These are phyloP conservation scores for Colistium nudipinnis DNA, from an alignment of 2,113 vertebrate species.

Conservation along the genomic window DNA sequence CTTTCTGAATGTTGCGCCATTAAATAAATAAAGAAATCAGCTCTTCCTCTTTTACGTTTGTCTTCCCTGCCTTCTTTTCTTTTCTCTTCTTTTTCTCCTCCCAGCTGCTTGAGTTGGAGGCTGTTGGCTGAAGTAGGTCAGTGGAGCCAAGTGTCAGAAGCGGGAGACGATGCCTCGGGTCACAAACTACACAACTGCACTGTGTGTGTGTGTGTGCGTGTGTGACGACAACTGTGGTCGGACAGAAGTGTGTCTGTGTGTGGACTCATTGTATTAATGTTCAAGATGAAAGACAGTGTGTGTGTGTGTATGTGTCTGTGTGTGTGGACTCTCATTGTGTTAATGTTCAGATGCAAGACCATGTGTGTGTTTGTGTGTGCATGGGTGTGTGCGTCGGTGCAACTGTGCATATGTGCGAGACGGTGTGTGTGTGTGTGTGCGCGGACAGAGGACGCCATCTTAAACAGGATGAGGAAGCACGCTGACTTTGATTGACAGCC, in stretches of 20 bases:
- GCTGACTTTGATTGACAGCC: background rate
- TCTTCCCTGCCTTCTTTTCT: background rate
- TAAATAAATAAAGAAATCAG: conserved; percentile 16
- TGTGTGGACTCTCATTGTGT: conserved; percentile 44
- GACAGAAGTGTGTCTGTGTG: conserved; percentile 43
- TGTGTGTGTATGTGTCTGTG: conserved; percentile 21
- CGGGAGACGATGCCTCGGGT: conserved; percentile 65
- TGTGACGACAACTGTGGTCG: conserved; percentile 35
- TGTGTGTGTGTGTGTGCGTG: conserved; percentile 4
- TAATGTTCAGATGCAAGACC: conserved; percentile 12
- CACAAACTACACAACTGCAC: conserved; percentile 33
- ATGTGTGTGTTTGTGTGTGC: conserved; percentile 10
- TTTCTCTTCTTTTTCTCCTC: background rate
- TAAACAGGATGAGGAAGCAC: background rate
- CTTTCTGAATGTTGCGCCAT: conserved; percentile 36
- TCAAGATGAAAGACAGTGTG: too few relatives aligned
- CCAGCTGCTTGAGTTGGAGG: conserved; percentile 25
- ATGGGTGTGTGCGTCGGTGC: conserved; percentile 2
- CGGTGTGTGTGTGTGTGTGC: background rate
- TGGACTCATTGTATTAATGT: conserved; percentile 43
- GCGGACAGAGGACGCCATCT: background rate
- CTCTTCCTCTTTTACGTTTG: background rate
- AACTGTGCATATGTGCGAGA: background rate
- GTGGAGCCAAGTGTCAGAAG: conserved; percentile 65
- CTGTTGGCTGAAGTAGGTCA: conserved; percentile 77